These are phyloP conservation scores for Diceros bicornis DNA, from an alignment of 2,797 vertebrate genomes.

Conservation along the genomic window DNA sequence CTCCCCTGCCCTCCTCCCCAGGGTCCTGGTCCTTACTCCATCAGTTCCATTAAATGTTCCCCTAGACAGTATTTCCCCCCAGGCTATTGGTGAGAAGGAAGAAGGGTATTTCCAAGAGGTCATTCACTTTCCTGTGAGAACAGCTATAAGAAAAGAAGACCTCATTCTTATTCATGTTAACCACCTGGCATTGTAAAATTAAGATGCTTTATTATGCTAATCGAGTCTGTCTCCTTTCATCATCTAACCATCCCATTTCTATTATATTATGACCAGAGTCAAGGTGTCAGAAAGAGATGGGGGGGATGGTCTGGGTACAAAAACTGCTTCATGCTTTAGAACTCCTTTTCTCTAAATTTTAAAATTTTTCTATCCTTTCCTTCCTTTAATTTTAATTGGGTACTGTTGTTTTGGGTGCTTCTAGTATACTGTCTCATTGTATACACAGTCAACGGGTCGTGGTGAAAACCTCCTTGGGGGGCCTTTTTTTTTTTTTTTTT, in stretches of 20 bases:
- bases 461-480: neutral
- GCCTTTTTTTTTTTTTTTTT: neutral
- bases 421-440: neutral
- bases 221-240: neutral
- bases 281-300: neutral
- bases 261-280: neutral
- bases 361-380: neutral
- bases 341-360: neutral
- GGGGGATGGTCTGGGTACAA: neutral
- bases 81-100: neutral
- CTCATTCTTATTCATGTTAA: neutral
- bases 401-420: neutral
- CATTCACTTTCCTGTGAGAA: neutral
- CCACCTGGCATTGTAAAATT: neutral
- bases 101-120: neutral
- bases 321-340: neutral
- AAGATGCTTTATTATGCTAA: neutral
- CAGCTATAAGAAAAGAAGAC: neutral
- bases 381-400: neutral
- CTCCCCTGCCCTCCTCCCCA: neutral
- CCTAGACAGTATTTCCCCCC: neutral
- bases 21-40: neutral
- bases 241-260: neutral
- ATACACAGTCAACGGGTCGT: neutral
- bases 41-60: neutral